Evolutionary conservation across 2,888 invertebrate genomes (phyloP), one percentile per base, ranked within the genome.

Genomic region (Fragum sueziense): DNA sequence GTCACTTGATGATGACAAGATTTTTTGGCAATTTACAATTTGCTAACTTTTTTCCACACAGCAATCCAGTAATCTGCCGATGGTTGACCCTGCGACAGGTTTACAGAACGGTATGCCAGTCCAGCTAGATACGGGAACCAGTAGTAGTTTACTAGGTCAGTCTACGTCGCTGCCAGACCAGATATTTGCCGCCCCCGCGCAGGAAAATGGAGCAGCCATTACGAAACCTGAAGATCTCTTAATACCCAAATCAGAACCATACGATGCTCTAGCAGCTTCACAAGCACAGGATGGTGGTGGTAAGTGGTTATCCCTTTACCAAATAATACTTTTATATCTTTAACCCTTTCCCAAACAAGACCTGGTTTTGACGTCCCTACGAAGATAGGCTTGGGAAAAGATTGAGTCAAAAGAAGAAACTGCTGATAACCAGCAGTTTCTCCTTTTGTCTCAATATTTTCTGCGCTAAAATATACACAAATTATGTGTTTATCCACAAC

Each of bases 191-290:
- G 71, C 79, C 2, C 76, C 71, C 2, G 57, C 80, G 27, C 73
- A 70, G 4, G 84, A 81, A 34, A 68, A 41, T 2, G 54, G 69
- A 2, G 29, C 73, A 17, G 51, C 70, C 9, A 74, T 67, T 14
- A 76, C 79, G 6, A 79, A 79, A 73, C 74, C 78, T 33, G 82
- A 80, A 41, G 86, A 84, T 61, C 74, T 84, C 33, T 29, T 85
- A n/a, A 68, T 87, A 27, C 84, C 87, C 7, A 86, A 88, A 65
- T 83, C 86, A 34, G 87, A 88, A 52, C 79, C 88, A 3, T 29
- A 27, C 11, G 31, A 31, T 22, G 11, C 22, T n/a, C 11, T 33
- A 17, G 34, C 29, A 25, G 41, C 72, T 27, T 34, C 74, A 29
- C 59, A 33, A 70, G 70, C 37, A 25, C 65, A 73, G 33, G 76